Conservation (phyloP, 2,797 vertebrate species). For the Cossypha polioptera region DNA sequence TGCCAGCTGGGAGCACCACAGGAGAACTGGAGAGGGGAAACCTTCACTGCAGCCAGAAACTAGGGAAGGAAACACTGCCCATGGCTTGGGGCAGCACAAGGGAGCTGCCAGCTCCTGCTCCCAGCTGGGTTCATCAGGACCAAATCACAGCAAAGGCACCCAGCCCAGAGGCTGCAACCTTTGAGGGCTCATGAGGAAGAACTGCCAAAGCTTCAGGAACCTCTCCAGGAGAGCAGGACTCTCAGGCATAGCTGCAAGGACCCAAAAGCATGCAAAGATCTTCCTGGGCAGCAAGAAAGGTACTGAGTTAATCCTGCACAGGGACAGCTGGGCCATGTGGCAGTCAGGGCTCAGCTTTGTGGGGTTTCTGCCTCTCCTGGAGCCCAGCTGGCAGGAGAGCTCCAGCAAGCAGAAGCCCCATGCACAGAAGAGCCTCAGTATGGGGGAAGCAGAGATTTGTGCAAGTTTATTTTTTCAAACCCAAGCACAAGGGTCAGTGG, state of each 20-base stretch:
- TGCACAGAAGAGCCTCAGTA: background rate
- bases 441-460: background rate
- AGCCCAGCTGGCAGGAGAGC: background rate
- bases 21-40: background rate
- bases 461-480: background rate
- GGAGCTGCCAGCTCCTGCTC: background rate
- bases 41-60: background rate
- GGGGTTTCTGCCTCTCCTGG: background rate
- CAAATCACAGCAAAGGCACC: background rate
- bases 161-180: background rate
- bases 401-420: background rate
- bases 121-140: background rate
- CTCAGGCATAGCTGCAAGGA: background rate
- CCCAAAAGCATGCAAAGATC: background rate
- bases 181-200: background rate
- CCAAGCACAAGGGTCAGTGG: background rate
- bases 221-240: background rate
- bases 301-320: rapidly evolving
- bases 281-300: background rate
- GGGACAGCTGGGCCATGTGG: background rate
- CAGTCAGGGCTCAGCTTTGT: background rate
- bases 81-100: background rate
- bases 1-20: background rate
- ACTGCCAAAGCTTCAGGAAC: background rate
- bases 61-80: background rate